Base-by-base conservation (phyloP, 2,797 vertebrate genomes). In the Myotis vivesi region DNA sequence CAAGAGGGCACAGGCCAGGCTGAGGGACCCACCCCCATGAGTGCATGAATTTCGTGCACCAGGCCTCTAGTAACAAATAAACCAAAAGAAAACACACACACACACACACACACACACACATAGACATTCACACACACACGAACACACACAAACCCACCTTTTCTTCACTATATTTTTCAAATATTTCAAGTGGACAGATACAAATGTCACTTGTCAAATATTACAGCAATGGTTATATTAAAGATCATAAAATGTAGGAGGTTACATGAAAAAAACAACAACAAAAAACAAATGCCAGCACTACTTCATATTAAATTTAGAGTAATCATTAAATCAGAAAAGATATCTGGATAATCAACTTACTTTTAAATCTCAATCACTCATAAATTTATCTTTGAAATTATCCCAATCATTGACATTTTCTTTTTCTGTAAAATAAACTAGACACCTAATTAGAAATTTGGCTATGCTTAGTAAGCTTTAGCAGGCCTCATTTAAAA, bases 281-380 rank as follows among this genome's bases (percentile, higher is more conserved):
- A 13, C 46, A 46, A 46, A 46, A 46, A 46, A 46, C 10, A 85
- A 82, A 73, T 79, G 13, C 5, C 38, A 91, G 1, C 20, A 79
- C 6, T 46, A 25, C 23, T 68, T 83, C 55, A 49, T 55, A 55
- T 16, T 82, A 13, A 69, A 79, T 64, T 64, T 0, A 22, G 38
- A 82, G 12, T 33, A 30, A 53, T 80, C 23, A 44, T 86, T 86
- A 86, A 94, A 41, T 77, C 49, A 88, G 85, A 72, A 94, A 59
- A 66, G 3, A 30, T 16, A 87, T 80, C 38, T 79, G 23, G 20
- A 46, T 68, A 81, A 57, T 46, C 30, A 89, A 53, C 68, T 66
- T 44, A 64, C 12, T 64, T 87, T 81, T 81, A 68, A 19, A 68
- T 72, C 25, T 94, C 55, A 77, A 23, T 91, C 33, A 82, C 16